Evolutionary conservation across 2,888 invertebrate species (phyloP).

Genomic region (Megalurothrips usitatus): DNA sequence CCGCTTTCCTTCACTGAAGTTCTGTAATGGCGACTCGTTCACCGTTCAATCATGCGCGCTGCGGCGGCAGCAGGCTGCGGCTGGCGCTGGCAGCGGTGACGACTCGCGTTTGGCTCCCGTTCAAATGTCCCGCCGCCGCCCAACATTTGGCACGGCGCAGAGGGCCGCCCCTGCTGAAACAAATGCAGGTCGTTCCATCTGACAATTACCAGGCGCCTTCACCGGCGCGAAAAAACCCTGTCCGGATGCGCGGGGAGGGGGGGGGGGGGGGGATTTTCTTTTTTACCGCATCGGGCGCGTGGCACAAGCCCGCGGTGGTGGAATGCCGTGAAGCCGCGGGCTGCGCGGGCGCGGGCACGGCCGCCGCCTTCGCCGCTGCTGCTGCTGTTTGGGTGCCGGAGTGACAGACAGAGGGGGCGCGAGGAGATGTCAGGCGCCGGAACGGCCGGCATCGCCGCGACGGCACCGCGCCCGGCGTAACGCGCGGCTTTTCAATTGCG

Average conservation of each 20-base stretch:
- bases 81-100: too few relatives aligned
- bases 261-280: neutral
- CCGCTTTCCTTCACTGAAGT: too few relatives aligned
- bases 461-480: too few relatives aligned
- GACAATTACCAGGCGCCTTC: neutral
- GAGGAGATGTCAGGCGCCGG: neutral
- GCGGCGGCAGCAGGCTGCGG: too few relatives aligned
- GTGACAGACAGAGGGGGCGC: neutral
- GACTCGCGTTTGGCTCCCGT: neutral
- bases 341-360: too few relatives aligned
- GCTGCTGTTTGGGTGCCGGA: neutral
- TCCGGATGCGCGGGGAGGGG: too few relatives aligned
- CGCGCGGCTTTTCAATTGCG: constrained; percentile 10
- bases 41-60: too few relatives aligned
- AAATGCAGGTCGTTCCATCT: neutral
- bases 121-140: neutral
- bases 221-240: too few relatives aligned
- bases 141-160: neutral
- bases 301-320: neutral
- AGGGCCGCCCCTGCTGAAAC: neutral
- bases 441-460: neutral
- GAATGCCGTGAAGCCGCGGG: too few relatives aligned
- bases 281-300: neutral
- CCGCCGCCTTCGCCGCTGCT: too few relatives aligned
- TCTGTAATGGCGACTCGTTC: too few relatives aligned